Evolutionary conservation across 2,113 vertebrate species (phyloP).

Genomic region (Puntigrus tetrazona): DNA sequence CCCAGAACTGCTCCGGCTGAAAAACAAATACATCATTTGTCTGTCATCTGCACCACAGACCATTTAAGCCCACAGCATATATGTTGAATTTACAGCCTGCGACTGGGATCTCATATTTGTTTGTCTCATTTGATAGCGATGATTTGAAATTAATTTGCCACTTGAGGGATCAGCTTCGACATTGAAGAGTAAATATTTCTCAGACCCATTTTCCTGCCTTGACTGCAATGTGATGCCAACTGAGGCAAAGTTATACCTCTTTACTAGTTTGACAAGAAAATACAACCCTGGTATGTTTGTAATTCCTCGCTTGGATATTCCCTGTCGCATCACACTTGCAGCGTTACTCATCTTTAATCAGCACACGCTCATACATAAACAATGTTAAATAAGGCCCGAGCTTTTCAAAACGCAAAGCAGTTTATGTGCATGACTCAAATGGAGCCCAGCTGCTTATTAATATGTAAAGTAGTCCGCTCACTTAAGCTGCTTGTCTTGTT

Average conservation of each 20-base stretch:
- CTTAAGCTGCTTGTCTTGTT: slow-evolving; percentile 30
- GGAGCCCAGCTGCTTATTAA: slow-evolving; percentile 40
- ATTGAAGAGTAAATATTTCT: slow-evolving; percentile 36
- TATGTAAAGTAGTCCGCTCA: slow-evolving; percentile 34
- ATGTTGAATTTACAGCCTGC: slow-evolving; percentile 15
- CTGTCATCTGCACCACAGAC: slow-evolving; percentile 5
- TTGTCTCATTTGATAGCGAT: slow-evolving; percentile 18
- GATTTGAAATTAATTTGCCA: slow-evolving; percentile 51
- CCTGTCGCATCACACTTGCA: slow-evolving; percentile 30
- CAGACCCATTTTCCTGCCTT: neutral
- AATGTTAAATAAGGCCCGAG: slow-evolving; percentile 1
- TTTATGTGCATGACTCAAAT: slow-evolving; percentile 10
- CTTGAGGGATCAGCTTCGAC: slow-evolving; percentile 34
- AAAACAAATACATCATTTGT: neutral
- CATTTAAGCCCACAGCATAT: slow-evolving; percentile 4
- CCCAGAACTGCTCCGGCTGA: slow-evolving; percentile 48
- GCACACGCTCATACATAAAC: slow-evolving; percentile 31
- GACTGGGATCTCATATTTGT: slow-evolving; percentile 12
- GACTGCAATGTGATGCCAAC: neutral
- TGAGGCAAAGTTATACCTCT: slow-evolving; percentile 37
- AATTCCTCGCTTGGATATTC: slow-evolving; percentile 32
- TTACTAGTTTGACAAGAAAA: slow-evolving; percentile 42
- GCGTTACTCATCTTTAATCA: slow-evolving; percentile 44
- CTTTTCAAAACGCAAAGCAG: slow-evolving; percentile 12
- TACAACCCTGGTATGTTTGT: neutral